These are phyloP conservation scores for Ophthalmolycus amberensis DNA, from an alignment of 2,113 vertebrate species.

Conservation along the genomic window DNA sequence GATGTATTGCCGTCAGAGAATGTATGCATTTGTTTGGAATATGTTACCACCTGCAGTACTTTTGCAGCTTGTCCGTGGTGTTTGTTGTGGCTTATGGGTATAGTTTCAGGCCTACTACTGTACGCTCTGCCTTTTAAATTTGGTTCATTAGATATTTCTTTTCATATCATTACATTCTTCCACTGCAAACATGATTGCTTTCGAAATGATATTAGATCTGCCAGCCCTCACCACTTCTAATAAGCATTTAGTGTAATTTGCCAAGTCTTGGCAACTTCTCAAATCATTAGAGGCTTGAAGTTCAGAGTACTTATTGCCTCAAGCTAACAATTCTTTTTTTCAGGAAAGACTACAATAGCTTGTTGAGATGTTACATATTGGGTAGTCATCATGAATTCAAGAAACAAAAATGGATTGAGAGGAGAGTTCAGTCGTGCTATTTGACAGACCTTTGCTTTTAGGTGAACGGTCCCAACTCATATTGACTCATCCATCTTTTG, in stretches of 20 bases:
- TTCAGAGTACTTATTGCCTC: constrained; percentile 20
- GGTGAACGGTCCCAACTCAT: constrained; percentile 51
- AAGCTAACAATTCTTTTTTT: background rate
- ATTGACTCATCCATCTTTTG: constrained; percentile 72
- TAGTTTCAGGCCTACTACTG: background rate
- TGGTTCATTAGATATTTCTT: background rate
- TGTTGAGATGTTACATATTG: background rate
- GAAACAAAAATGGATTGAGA: constrained; percentile 6
- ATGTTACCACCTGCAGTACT: background rate
- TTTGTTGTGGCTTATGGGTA: background rate
- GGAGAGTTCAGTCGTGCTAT: background rate
- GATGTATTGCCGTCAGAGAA: background rate
- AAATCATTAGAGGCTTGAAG: constrained; percentile 36
- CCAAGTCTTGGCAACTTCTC: constrained; percentile 27
- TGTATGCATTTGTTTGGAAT: background rate
- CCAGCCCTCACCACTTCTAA: constrained; percentile 28
- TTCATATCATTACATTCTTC: constrained; percentile 31
- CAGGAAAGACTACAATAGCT: background rate
- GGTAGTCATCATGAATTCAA: constrained; percentile 29
- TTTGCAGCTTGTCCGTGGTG: background rate
- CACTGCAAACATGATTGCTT: constrained; percentile 37
- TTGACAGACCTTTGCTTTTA: constrained; percentile 9
- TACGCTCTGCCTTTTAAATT: background rate
- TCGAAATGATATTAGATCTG: constrained; percentile 23
- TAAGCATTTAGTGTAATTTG: constrained; percentile 34